These are phyloP conservation scores for Halocaridina rubra DNA, from an alignment of 2,888 invertebrate genomes.

Conservation along the genomic window DNA sequence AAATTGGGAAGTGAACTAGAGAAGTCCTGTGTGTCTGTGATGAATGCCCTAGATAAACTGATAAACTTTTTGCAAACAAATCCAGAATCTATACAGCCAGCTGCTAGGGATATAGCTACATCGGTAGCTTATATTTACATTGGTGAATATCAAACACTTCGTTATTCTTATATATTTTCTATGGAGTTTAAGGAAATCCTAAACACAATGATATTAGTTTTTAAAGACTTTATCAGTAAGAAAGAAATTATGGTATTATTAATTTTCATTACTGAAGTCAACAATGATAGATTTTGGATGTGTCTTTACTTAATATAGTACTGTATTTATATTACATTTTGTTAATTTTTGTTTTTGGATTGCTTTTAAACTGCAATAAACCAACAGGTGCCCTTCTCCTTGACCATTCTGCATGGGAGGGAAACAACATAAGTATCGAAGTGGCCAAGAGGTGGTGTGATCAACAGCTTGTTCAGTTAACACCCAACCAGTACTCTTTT, in stretches of 20 bases:
- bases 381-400: slow-evolving; percentile 37
- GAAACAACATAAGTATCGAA: slow-evolving; percentile 9
- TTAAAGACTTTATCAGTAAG: neutral
- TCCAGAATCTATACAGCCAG: slow-evolving; percentile 67
- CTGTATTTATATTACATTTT: neutral
- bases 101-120: slow-evolving; percentile 71
- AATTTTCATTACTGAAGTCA: neutral
- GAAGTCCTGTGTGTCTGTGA: slow-evolving; percentile 64
- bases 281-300: neutral
- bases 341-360: too few species aligned
- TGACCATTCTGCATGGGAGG: slow-evolving; percentile 41
- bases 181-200: neutral
- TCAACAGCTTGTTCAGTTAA: neutral
- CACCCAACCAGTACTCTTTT: neutral
- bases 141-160: slow-evolving; percentile 62
- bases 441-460: slow-evolving; percentile 36
- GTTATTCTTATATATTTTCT: neutral
- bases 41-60: slow-evolving; percentile 63
- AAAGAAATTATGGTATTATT: neutral
- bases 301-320: neutral
- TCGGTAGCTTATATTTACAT: slow-evolving; percentile 68
- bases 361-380: too few species aligned
- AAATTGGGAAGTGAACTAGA: slow-evolving; percentile 39
- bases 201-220: too few species aligned
- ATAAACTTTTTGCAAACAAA: slow-evolving; percentile 64